Base-by-base conservation (phyloP, 2,797 vertebrate species). In the Epinephelus coioides region DNA sequence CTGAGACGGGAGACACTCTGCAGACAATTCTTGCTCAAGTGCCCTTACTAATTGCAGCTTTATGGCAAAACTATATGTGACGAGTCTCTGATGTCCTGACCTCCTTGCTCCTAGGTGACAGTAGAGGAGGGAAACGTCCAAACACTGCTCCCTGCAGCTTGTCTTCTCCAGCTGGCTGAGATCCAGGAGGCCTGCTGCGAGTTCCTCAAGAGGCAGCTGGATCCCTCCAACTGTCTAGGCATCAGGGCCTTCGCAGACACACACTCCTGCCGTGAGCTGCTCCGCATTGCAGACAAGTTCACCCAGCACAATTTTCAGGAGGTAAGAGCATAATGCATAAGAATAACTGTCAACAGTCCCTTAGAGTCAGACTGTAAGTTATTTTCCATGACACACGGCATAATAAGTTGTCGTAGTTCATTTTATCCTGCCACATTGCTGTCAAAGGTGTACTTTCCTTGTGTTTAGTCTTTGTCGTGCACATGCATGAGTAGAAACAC, bases 251-350 rank as follows among this genome's bases (percentile, higher is more conserved):
- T 99, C 27, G 98, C 98, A 0, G 98, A 99, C 91, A 99, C 98
- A 1, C 98, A 99, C 91, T 99, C 98, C 2, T 99, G 98, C 84
- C 96, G 98, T 0, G 98, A 99, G 69, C 94, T 99, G 82, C 96
- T 99, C 72, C 96, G 98, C 79, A 99, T 99, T 40, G 98, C 98
- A 11, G 98, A 99, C 94, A 99, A 99, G 88, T 99, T 99, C 92
- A 99, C 98, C 0, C 98, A 99, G 79, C 98, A 99, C 93, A 99
- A 99, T 89, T 99, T 99, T 87, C 98, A 99, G 88, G 98, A 99
- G 97, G 98, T 99, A 89, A 95, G 63, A 62, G 27, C 6, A 3
- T 18, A 15, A 4, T 43, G 2, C 40, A 43, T 43, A 43, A 10
- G 11, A 27, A 34, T 3, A 49, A 14, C 14, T 54, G 11, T 25